phyloP scores from a whole-genome alignment of 2,888 invertebrate species.

The Tipula helvola region DNA sequence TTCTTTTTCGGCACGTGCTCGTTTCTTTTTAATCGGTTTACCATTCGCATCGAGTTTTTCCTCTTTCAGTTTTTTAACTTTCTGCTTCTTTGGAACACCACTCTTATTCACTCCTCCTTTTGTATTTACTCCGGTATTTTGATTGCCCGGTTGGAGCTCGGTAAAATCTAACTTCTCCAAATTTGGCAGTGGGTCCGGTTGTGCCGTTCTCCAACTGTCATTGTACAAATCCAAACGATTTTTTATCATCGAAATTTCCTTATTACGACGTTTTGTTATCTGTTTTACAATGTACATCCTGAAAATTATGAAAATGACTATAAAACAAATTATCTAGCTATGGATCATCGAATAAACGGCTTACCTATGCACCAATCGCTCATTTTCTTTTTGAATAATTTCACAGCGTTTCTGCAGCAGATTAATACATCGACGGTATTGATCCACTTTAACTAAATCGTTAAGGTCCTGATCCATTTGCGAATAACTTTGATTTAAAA shows the following conservation, averaged over 20 bases:
- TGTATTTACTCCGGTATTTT: not conserved
- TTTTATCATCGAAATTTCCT: slow-evolving; percentile 30
- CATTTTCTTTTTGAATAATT: slow-evolving; percentile 31
- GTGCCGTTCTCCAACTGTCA: slow-evolving; percentile 28
- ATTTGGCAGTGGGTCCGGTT: slow-evolving; percentile 7
- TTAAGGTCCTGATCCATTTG: not conserved
- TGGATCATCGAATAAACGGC: not conserved
- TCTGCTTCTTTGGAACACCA: not conserved
- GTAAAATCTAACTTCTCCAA: slow-evolving; percentile 8
- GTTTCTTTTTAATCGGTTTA: not conserved
- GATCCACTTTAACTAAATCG: slow-evolving; percentile 6
- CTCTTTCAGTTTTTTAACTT: not conserved
- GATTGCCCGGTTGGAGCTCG: not conserved
- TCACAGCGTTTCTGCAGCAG: slow-evolving; percentile 28
- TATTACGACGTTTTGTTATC: slow-evolving; percentile 24
- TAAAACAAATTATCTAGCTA: not conserved
- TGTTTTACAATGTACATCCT: slow-evolving; percentile 22
- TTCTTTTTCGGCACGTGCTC: slow-evolving; percentile 23
- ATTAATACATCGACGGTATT: slow-evolving; percentile 28
- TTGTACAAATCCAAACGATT: slow-evolving; percentile 29
- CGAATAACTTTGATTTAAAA: not conserved
- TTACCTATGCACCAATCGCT: slow-evolving; percentile 30
- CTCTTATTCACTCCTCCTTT: not conserved
- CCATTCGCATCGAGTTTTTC: not conserved
- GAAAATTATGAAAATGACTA: not conserved